Evolutionary conservation across 2,797 vertebrate genomes (phyloP), one percentile per base, ranked within the genome.

Genomic region (Hozukius guyotensis): DNA sequence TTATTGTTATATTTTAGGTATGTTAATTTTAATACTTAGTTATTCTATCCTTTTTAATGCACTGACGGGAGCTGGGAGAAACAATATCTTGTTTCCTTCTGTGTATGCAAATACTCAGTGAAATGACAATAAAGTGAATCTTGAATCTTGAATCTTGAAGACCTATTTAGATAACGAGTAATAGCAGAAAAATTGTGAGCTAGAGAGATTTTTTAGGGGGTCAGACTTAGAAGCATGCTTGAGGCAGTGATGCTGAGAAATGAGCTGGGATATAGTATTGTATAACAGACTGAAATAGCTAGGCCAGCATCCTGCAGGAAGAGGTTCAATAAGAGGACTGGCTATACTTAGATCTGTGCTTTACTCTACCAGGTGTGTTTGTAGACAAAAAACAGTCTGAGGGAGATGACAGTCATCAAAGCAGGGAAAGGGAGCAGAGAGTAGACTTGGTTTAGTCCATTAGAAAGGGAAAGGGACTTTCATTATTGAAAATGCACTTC

Each of bases 261-360:
- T 25, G 75, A 80, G 49, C 22, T 25, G 14, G 36, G 49, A 36
- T 78, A 42, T 78, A 52, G 63, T 83, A 84, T 86, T 90, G 87
- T 79, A 9, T 85, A 69, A 92, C 77, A 84, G 42, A 89, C 80
- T 82, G 67, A 85, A 86, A 87, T 82, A 89, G 82, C 80, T 80
- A 60, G 73, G 66, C 75, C 80, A 86, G 81, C 83, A 93, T 91
- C 88, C 79, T 88, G 55, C 61, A 83, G 85, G 78, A 86, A 72
- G 64, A 83, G 81, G 72, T 76, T 89, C 77, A 84, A 5, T 69
- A 73, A 81, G 64, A 88, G 62, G 87, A 78, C 79, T 80, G 77
- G 32, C 68, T 87, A 87, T 78, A 81, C 75, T 78, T 84, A 82
- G 82, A 88, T 78, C 52, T 57, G 53, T 68, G 60, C 32, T 74